Evolutionary conservation across 2,113 vertebrate genomes (phyloP), one percentile per base, ranked within the genome.

Genomic region (Antennarius striatus): DNA sequence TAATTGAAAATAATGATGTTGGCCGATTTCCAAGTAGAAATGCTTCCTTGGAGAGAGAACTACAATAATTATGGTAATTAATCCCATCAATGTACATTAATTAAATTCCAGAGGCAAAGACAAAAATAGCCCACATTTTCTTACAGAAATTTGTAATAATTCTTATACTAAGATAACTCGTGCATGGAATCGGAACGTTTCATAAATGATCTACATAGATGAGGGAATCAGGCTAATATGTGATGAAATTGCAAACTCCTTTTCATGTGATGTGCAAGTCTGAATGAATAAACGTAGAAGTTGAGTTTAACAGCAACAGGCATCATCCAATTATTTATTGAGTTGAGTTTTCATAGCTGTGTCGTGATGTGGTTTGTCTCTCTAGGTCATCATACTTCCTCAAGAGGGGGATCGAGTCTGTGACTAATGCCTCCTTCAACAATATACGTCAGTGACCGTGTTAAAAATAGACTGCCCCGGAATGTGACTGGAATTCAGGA

Each of bases 401-500:
- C 17, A 28, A 52, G 17, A 62, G 55, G 39, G 77, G 56, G 49
- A 12, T 28, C 28, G 58, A 69, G 63, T 43, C 56, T 49, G 50
- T 85, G 85, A 77, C 77, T 73, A 81, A 82, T 63, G 71, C 57
- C 39, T 56, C 42, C 53, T 68, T 72, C 17, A 52, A 42, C 9
- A 32, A 48, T 54, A 14, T 63, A 68, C 74, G 76, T 89, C 78
- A 85, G 0, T 14, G 17, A 55, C 22, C 5, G 11, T 10, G 16
- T 57, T 79, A 85, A 84, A 82, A 77, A 81, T 81, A 88, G 77
- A 68, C 59, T 45, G 6, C 11, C 3, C 50, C 56, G 68, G 52
- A 80, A 79, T 74, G 83, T 82, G 79, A 63, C 52, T 53, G 58
- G 65, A 83, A 79, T 76, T 49, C 16, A 65, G n/a, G 3, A 75